Evolutionary conservation across 2,888 invertebrate genomes (phyloP).

Genomic region (Eumerus sabulonum): DNA sequence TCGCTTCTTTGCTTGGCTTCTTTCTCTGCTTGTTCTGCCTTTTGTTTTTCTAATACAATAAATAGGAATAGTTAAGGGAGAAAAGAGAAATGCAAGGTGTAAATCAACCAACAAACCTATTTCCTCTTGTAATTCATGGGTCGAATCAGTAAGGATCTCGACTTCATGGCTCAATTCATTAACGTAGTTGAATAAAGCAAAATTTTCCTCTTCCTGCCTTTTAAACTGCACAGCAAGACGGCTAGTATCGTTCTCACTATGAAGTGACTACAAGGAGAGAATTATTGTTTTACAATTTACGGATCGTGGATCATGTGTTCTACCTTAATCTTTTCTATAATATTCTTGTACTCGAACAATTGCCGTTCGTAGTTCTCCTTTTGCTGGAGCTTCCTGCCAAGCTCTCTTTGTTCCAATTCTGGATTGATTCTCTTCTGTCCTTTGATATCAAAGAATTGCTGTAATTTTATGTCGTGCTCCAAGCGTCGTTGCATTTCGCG

Average conservation of each 20-base stretch:
- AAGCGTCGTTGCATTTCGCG: constrained; percentile 91
- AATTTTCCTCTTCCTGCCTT: constrained; percentile 94
- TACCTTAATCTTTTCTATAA: constrained; percentile 87
- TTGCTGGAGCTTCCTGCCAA: constrained; percentile 84
- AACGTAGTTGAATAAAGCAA: constrained; percentile 93
- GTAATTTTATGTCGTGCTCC: constrained; percentile 90
- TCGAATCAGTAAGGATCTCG: constrained; percentile 85
- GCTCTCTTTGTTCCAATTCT: constrained; percentile 87
- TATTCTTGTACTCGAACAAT: constrained; percentile 86
- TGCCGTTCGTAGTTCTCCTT: constrained; percentile 85
- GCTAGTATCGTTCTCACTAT: constrained; percentile 84
- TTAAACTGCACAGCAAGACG: constrained; percentile 86
- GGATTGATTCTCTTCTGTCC: constrained; percentile 88
- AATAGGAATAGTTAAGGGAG: too few relatives aligned
- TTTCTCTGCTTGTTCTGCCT: constrained; percentile 75
- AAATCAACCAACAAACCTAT: constrained; percentile 80
- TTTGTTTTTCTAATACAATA: constrained; percentile 76
- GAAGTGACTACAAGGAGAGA: constrained; percentile 70
- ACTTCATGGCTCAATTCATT: constrained; percentile 93
- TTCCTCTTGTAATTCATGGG: constrained; percentile 82
- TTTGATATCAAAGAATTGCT: constrained; percentile 91
- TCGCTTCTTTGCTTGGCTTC: constrained; percentile 75
- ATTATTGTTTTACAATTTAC: too few relatives aligned
- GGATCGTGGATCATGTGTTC: too few relatives aligned
- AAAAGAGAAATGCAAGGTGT: background rate